Evolutionary conservation across 2,113 vertebrate species (phyloP), one percentile per base, ranked within the genome.

Genomic region (Crotalus horridus): DNA sequence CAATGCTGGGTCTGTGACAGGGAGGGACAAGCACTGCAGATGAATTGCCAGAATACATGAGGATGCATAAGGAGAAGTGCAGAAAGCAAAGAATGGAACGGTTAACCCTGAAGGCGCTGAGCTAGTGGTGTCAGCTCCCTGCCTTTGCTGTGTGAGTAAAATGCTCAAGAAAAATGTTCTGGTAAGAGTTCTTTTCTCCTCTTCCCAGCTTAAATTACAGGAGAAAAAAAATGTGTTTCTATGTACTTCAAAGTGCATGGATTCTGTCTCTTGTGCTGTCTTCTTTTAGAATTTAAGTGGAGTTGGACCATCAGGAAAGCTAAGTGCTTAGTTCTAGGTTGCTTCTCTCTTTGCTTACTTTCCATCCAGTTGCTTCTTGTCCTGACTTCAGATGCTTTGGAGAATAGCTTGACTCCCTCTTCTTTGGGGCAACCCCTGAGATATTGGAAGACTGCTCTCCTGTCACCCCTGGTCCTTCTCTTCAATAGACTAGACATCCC

Each of bases 21-120:
- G 13, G 21, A 46, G 46, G 69, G 5, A 6, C 17, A 10, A 33
- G 4, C 53, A 29, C 12, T 12, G 24, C 20, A 90, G 93, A 88
- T 69, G 51, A 53, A 92, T 39, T 43, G 64, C 51, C 53, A 26
- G 61, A 39, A 43, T 87, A 13, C 26, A 59, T 55, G 85, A 61
- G 51, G 59, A 21, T 85, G 20, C 29, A 85, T 9, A 15, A 87
- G 11, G 87, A 89, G 88, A 51, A 61, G 85, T 3, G 20, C 24
- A 12, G 90, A 64, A 85, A 48, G 8, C 4, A 21, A 88, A 91
- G 6, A 12, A 9, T 85, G 59, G 0, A 0, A 56, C 81, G 29
- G 33, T 89, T 69, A 95, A 89, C 69, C n/a, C 3, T 92, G 91
- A 89, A 23, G 43, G 24, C 21, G 85, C 13, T n/a, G 23, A 46